A percentile compares a stretch with the other conserved stretches of the same genome.
Evolutionary conservation across 2,113 vertebrate species (phyloP).

Genomic region (cat (Felis catus)): DNA sequence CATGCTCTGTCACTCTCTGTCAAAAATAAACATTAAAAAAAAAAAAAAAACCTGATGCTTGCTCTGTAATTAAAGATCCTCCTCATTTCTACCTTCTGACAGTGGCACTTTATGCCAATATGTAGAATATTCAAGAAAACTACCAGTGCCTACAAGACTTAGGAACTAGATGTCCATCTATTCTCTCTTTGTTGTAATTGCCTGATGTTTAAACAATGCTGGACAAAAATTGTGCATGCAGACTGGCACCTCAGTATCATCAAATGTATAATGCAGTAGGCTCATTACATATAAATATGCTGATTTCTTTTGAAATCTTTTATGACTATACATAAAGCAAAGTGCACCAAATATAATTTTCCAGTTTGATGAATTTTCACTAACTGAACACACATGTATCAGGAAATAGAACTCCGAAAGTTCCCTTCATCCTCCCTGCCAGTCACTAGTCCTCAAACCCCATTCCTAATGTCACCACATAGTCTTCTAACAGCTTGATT

Average conservation of each 20-base stretch:
- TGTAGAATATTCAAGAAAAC: neutral
- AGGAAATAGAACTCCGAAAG: neutral
- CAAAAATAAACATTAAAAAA: too few species aligned
- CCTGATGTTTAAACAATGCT: neutral
- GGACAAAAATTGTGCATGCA: neutral
- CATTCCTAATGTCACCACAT: neutral
- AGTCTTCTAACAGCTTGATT: neutral
- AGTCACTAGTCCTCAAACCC: neutral
- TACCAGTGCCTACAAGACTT: neutral
- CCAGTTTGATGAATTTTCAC: neutral
- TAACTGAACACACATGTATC: neutral
- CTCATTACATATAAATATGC: neutral
- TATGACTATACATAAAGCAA: neutral
- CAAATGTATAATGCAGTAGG: neutral
- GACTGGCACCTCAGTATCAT: neutral
- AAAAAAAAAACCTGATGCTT: neutral
- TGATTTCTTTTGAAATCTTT: neutral
- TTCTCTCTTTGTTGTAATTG: neutral
- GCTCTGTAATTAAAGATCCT: neutral
- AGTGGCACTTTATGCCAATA: neutral
- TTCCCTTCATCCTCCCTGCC: neutral
- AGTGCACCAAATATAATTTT: neutral
- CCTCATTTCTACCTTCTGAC: neutral
- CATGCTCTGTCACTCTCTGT: too few species aligned
- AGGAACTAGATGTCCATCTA: neutral